Base-by-base conservation (phyloP, 2,797 vertebrate species). In the Onychomys torridus region DNA sequence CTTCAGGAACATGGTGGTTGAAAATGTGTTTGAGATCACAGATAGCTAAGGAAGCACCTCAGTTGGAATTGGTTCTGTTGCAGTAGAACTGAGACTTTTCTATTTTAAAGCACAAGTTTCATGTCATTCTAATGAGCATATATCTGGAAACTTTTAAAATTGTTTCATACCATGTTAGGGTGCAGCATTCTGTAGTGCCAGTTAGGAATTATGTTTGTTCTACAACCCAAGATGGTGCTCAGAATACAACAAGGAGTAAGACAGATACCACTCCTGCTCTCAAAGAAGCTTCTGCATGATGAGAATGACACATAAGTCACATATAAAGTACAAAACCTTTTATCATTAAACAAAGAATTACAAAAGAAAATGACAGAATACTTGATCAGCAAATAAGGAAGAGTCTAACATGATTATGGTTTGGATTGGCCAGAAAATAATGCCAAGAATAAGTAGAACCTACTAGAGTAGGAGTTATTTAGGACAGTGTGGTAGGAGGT, bases 1-100 rank as follows among this genome's bases (percentile, higher is more conserved):
- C 43, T 93, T 97, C 40, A n/a, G 91, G 29, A 95, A 82, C 21
- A 78, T 9, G 43, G 4, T 63, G n/a, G 69, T 75, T 93, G 79
- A 89, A 83, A 43, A 43, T 1, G 5, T 59, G 2, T 23, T 65
- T 73, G 59, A 40, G 23, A 88, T 97, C 32, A 23, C 10, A 75
- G 59, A 79, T 43, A 77, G 12, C 46, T 91, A 90, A 61, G 67
- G 34, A 96, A 95, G 12, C 73, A 8, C 11, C 89, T 76, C 63
- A 34, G 75, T 29, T 87, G n/a, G 16, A 29, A 87, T 88, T 69
- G 75, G 29, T 78, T 87, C 94, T 37, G 32, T 75, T 69, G 29
- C 12, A 63, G 29, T 32, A 34, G 43, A 34, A 89, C 9, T 90
- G 34, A 91, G 13, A 92, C 94, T 89, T 87, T 78, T 3, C 43